Base-by-base conservation (phyloP, 2,888 invertebrate species). In the Spodoptera exigua region DNA sequence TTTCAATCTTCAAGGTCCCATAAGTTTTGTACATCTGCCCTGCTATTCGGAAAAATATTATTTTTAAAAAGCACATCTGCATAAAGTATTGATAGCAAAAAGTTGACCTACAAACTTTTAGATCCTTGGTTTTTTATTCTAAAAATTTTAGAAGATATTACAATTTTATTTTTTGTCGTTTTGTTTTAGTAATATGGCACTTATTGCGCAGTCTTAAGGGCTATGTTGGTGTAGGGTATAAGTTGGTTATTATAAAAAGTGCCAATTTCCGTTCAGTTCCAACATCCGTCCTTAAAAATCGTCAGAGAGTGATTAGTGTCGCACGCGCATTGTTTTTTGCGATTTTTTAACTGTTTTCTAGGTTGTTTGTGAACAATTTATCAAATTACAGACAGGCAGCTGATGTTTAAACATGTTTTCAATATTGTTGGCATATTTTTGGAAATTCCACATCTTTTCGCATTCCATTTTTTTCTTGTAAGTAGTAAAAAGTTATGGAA, bases 21-120 rank as follows among this genome's bases (percentile, higher is more conserved):
- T 27, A 1, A 27, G 9, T 85, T 84, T 75, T 76, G 76, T 87
- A 82, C 94, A 94, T 92, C 94, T 94, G 94, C 92, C 87, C 27
- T n/a, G 60, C 67, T 83, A 82, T 85, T 90, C 85, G 85, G 85
- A 88, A 88, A 83, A 82, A 70, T 86, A 86, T 68, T 66, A 67
- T 88, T 90, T 91, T 89, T 84, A 87, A 88, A 85, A 84, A 74
- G 77, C 83, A 84, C 93, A 94, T 94, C 93, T 94, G 93, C 93
- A 94, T 94, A 93, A 86, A 87, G 88, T 88, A 91, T 88, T 89
- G 84, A 89, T 91, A 89, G 89, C 90, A 93, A 94, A 94, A 94
- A 94, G 78, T 87, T 93, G 92, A 94, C 94, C 94, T 92, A 92
- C 86, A 89, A 90, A 90, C 84, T 74, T 88, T 83, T 82, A 86